Conservation (phyloP, 2,113 vertebrate genomes). For the Cranoglanis bouderius region DNA sequence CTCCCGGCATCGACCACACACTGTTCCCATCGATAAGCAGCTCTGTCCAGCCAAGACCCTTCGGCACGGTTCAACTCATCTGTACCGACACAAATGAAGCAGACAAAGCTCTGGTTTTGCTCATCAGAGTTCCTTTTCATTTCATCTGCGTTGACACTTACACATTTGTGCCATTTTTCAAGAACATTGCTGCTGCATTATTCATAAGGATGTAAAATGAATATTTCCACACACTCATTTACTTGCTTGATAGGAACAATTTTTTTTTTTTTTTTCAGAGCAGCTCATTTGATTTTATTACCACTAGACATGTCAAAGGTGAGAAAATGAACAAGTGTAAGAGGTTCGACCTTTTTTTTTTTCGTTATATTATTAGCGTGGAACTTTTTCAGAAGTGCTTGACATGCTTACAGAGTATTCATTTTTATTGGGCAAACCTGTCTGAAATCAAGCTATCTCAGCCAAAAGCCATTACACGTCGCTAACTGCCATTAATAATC, state of each 20-base stretch:
- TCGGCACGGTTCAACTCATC: slow-evolving; percentile 38
- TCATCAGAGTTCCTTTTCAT: slow-evolving; percentile 34
- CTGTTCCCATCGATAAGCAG: slow-evolving; percentile 41
- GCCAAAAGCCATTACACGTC: slow-evolving; percentile 5
- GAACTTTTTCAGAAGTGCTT: slow-evolving; percentile 3
- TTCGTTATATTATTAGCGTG: not conserved
- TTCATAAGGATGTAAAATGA: slow-evolving; percentile 27
- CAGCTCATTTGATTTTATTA: slow-evolving; percentile 39
- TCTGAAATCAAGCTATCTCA: slow-evolving; percentile 17
- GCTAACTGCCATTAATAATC: slow-evolving; percentile 21
- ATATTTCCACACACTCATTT: slow-evolving; percentile 39
- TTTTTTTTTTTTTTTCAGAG: slow-evolving; percentile 28
- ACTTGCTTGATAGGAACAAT: slow-evolving; percentile 5
- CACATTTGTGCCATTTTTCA: slow-evolving; percentile 40
- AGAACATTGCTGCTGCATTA: slow-evolving; percentile 38
- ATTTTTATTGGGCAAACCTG: not conserved
- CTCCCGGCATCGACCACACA: slow-evolving; percentile 42
- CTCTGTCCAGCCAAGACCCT: slow-evolving; percentile 40
- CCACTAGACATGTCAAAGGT: slow-evolving; percentile 22
- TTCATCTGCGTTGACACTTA: slow-evolving; percentile 24
- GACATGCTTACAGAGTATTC: not conserved
- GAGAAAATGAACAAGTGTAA: slow-evolving; percentile 8
- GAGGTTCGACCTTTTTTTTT: not conserved
- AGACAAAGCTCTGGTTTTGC: slow-evolving; percentile 42
- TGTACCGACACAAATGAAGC: slow-evolving; percentile 50